Evolutionary conservation across 2,113 vertebrate species (phyloP).

Genomic region (Copsychus sechellarum): DNA sequence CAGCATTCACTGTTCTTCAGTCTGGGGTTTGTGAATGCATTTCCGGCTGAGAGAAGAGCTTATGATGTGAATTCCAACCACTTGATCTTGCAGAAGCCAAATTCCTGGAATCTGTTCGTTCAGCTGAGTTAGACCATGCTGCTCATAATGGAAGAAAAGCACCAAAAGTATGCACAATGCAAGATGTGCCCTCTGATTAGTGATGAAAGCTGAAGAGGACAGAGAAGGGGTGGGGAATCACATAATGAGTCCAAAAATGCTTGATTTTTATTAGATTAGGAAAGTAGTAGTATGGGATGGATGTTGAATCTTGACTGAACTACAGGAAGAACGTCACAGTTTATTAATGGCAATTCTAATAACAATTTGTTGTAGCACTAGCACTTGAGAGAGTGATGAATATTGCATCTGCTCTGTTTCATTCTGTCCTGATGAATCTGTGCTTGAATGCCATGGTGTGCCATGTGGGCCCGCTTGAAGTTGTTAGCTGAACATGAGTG

Average conservation of each 20-base stretch:
- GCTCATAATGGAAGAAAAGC: background rate
- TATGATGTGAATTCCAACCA: background rate
- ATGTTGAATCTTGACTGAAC: background rate
- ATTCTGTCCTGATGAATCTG: background rate
- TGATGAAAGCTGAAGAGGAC: background rate
- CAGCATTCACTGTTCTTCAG: conserved; percentile 52
- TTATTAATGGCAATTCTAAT: conserved; percentile 29
- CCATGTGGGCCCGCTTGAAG: background rate
- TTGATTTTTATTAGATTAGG: conserved; percentile 15
- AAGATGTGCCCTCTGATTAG: background rate
- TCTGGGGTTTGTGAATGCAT: conserved; percentile 1
- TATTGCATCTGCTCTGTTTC: conserved; percentile 7
- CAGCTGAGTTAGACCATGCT: background rate
- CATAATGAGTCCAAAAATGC: background rate
- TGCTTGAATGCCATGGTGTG: background rate
- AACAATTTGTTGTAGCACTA: background rate
- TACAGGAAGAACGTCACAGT: background rate
- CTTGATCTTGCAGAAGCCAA: background rate
- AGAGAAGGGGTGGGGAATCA: background rate
- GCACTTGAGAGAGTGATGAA: background rate
- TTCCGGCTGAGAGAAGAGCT: background rate
- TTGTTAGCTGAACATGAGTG: background rate
- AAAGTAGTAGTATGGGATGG: background rate
- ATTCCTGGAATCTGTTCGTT: background rate
- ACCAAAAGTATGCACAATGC: background rate